These are phyloP conservation scores for Euglossa dilemma DNA, from an alignment of 1,140 invertebrate species.

Conservation along the genomic window DNA sequence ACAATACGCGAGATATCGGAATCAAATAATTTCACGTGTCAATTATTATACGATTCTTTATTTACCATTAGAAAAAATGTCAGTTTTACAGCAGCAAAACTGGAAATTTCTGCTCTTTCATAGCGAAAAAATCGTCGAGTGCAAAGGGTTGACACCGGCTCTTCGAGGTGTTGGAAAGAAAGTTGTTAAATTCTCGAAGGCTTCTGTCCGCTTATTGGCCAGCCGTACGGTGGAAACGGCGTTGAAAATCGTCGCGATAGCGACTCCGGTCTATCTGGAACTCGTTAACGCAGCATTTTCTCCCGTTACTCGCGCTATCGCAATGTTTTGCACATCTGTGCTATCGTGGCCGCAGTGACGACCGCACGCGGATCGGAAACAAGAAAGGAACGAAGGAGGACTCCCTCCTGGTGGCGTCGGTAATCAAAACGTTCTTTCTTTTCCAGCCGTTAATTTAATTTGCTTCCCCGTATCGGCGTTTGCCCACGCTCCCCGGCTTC, in stretches of 20 bases:
- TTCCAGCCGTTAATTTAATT: slow-evolving; percentile 26
- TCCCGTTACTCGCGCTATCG: background rate
- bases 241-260: background rate
- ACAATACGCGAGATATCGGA: too few species aligned
- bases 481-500: background rate
- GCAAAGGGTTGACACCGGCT: too few species aligned
- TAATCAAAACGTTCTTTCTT: slow-evolving; percentile 3
- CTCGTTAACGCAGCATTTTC: background rate
- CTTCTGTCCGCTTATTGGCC: background rate
- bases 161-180: background rate
- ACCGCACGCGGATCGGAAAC: background rate
- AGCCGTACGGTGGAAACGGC: too few species aligned
- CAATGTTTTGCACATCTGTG: slow-evolving; percentile 17
- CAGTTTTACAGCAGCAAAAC: too few species aligned
- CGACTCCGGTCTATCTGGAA: background rate
- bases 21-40: too few species aligned
- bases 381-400: background rate
- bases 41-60: too few species aligned
- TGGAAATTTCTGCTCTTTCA: too few species aligned
- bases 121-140: too few species aligned
- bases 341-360: background rate
- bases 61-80: too few species aligned
- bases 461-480: background rate
- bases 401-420: background rate
- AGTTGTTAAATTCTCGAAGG: background rate